Conservation (phyloP, 2,113 vertebrate genomes). For the Sitta europaea region DNA sequence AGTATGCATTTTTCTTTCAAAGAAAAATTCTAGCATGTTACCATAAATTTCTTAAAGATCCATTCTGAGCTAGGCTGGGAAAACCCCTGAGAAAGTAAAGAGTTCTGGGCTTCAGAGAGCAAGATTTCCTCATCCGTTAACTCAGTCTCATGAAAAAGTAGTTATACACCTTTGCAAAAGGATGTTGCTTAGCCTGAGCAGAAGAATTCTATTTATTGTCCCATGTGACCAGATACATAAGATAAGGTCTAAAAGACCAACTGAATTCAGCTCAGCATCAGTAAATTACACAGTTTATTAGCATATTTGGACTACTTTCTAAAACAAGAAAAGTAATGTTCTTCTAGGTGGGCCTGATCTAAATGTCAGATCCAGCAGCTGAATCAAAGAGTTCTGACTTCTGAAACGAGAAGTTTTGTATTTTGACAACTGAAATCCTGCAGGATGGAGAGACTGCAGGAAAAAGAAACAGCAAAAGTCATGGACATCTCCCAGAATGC, state of each 20-base stretch:
- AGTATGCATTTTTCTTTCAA: background rate
- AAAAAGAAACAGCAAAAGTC: background rate
- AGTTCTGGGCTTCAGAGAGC: background rate
- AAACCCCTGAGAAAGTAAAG: background rate
- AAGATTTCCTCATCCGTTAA: background rate
- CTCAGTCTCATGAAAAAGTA: background rate
- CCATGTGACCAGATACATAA: background rate
- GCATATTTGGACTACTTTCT: background rate
- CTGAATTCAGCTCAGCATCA: background rate
- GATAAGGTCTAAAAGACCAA: background rate
- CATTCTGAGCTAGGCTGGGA: background rate
- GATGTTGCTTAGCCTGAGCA: background rate
- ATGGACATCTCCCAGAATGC: background rate
- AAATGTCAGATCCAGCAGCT: background rate
- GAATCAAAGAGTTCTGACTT: background rate
- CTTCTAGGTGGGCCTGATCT: background rate
- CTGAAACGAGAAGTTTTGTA: background rate
- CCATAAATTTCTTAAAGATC: background rate
- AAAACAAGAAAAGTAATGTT: background rate
- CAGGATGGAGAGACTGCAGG: background rate
- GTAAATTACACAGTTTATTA: background rate
- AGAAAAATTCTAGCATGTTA: background rate
- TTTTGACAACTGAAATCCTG: background rate
- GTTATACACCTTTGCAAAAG: background rate
- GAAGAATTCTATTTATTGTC: background rate